Evolutionary conservation across 2,888 invertebrate genomes (phyloP).

Genomic region (Orchestes rusci): DNA sequence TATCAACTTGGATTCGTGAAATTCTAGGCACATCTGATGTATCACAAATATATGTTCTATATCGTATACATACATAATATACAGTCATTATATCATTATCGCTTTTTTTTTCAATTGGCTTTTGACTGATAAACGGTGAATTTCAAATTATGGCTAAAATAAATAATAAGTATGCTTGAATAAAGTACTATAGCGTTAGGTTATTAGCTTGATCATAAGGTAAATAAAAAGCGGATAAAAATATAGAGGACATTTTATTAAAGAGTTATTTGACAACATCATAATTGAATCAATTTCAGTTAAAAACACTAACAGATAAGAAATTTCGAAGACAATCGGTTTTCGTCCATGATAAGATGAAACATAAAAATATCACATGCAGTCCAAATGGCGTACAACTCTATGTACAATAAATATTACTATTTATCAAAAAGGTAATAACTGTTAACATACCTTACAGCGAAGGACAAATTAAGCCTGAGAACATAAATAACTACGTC

Average conservation of each 20-base stretch:
- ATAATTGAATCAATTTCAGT: constrained; percentile 29
- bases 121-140: no score
- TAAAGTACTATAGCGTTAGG: no score
- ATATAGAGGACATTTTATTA: constrained; percentile 20
- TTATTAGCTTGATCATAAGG: no score
- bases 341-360: constrained; percentile 29
- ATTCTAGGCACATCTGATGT: no score
- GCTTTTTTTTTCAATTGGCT: no score
- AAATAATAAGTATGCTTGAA: no score
- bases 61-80: no score
- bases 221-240: constrained; percentile 14
- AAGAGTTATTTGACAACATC: constrained; percentile 9
- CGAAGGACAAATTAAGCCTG: constrained; percentile 6
- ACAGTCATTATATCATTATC: no score
- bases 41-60: no score
- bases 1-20: no score
- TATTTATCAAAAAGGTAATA: constrained; percentile 13
- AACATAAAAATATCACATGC: constrained; percentile 39
- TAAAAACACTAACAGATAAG: constrained; percentile 32
- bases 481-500: not conserved
- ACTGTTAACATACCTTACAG: no score
- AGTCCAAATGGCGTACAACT: constrained; percentile 29
- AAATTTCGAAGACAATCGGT: constrained; percentile 32
- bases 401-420: constrained; percentile 18
- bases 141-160: no score